Evolutionary conservation across 2,797 vertebrate genomes (phyloP).

Genomic region (Pteropus rufus): DNA sequence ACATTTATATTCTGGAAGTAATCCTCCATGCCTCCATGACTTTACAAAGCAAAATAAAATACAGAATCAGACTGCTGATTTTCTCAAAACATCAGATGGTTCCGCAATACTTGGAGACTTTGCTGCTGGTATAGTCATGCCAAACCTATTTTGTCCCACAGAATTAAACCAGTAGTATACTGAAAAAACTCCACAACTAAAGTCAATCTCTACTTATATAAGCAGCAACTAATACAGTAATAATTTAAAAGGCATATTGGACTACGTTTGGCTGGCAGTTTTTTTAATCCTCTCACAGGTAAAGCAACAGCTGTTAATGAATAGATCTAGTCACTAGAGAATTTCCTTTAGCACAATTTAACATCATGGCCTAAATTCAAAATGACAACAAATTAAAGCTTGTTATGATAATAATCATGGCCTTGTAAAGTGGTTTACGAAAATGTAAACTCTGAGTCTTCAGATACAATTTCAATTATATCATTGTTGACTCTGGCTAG

Average conservation of each 20-base stretch:
- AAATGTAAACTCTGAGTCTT: slow-evolving; percentile 42
- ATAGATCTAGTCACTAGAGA: slow-evolving; percentile 64
- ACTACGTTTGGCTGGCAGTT: slow-evolving; percentile 2
- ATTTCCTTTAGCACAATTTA: slow-evolving; percentile 71
- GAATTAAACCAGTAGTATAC: not conserved
- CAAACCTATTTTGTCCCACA: not conserved
- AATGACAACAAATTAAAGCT: slow-evolving; percentile 78
- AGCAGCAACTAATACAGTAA: not conserved
- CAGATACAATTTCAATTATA: slow-evolving; percentile 68
- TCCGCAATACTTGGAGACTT: not conserved
- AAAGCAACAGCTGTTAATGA: slow-evolving; percentile 66
- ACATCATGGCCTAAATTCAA: slow-evolving; percentile 74
- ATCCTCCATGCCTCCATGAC: not conserved
- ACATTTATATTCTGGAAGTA: not conserved
- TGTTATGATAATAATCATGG: slow-evolving; percentile 70
- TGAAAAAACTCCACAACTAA: not conserved
- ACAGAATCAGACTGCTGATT: not conserved
- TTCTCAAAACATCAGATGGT: not conserved
- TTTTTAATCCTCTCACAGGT: not conserved
- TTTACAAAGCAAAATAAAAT: slow-evolving; percentile 21
- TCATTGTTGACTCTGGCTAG: not conserved
- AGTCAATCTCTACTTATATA: not conserved
- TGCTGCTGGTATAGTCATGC: not conserved
- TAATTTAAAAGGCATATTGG: slow-evolving; percentile 48
- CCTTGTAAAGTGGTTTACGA: slow-evolving; percentile 55